A percentile compares a stretch with the other conserved stretches of the same genome.
Conservation (phyloP, 2,113 vertebrate genomes). For the Climacteris rufus region DNA sequence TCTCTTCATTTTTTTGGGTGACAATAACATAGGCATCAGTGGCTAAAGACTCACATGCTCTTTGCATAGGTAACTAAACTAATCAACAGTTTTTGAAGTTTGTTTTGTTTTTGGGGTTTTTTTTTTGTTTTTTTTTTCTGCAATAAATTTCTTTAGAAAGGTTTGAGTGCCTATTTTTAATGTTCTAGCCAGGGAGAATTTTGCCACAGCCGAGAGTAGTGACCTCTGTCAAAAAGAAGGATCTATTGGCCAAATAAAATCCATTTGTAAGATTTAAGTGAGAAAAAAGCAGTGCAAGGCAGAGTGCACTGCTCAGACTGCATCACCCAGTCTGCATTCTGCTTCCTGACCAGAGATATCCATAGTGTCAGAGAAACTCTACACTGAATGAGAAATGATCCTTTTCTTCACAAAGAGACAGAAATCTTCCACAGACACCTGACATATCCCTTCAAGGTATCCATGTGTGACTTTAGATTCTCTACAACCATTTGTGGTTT, state of each 20-base stretch:
- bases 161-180: neutral
- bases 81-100: neutral
- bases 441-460: neutral
- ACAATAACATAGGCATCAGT: neutral
- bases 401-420: neutral
- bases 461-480: neutral
- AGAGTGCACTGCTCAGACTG: neutral
- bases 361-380: neutral
- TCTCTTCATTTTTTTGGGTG: neutral
- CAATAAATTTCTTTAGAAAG: neutral
- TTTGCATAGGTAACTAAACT: neutral
- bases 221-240: neutral
- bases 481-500: neutral
- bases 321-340: neutral
- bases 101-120: too few relatives aligned
- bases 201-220: neutral
- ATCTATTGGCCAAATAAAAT: neutral
- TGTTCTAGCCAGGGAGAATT: rapidly evolving
- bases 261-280: neutral
- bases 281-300: neutral
- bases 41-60: neutral
- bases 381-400: neutral
- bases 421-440: neutral
- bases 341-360: neutral
- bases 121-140: too few relatives aligned